Evolutionary conservation across 1,140 invertebrate species (phyloP).

Genomic region (Ephestia elutella): DNA sequence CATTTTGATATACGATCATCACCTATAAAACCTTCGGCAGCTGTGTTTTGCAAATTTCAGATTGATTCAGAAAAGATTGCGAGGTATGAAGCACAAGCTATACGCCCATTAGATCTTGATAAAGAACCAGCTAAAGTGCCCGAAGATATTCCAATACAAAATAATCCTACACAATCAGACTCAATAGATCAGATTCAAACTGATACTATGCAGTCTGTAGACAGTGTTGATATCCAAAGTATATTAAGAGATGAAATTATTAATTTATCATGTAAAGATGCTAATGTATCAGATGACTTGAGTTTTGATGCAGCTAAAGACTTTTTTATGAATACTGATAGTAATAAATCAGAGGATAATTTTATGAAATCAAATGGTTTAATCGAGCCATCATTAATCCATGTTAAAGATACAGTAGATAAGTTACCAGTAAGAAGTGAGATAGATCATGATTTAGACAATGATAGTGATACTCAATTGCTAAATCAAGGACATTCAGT

Average conservation of each 20-base stretch:
- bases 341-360: conserved; percentile 30
- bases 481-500: conserved; percentile 41
- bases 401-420: conserved; percentile 31
- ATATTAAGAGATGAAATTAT: conserved; percentile 28
- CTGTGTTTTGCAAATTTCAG: conserved; percentile 58
- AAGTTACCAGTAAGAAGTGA: conserved; percentile 11
- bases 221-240: conserved; percentile 17
- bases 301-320: conserved; percentile 21
- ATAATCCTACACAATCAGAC: conserved; percentile 8
- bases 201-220: neutral
- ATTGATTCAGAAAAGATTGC: conserved; percentile 58
- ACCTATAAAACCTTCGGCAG: conserved; percentile 59
- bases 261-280: conserved; percentile 25
- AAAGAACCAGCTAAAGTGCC: conserved; percentile 17
- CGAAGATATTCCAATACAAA: neutral
- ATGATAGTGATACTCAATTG: conserved; percentile 20
- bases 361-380: conserved; percentile 40
- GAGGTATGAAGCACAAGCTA: conserved; percentile 52
- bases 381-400: conserved; percentile 43
- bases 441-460: neutral
- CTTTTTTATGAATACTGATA: conserved; percentile 26
- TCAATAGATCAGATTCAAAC: neutral
- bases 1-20: conserved; percentile 67
- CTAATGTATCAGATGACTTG: conserved; percentile 21
- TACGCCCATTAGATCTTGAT: conserved; percentile 37